phyloP scores from a whole-genome alignment of 2,113 vertebrate genomes.

The Cheilinus undulatus region DNA sequence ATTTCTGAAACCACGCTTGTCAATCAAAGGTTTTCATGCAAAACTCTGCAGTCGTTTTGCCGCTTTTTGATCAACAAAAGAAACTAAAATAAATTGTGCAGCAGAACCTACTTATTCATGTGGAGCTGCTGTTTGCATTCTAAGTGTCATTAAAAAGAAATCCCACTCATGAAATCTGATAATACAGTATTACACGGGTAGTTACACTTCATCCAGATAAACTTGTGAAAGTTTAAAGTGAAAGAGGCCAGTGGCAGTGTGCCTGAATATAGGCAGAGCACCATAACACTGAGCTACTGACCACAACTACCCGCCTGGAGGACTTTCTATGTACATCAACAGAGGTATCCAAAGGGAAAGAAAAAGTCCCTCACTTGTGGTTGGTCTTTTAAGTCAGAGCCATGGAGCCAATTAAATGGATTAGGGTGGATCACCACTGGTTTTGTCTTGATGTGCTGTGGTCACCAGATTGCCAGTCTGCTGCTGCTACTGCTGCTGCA shows the following conservation, averaged over 20 bases:
- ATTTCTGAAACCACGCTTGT: no score
- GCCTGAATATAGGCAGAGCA: constrained; percentile 35
- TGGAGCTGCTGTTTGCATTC: neutral
- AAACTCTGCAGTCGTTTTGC: no score
- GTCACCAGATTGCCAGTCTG: constrained; percentile 67
- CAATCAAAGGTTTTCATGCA: no score
- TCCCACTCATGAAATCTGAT: constrained; percentile 31
- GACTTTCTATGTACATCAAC: constrained; percentile 49
- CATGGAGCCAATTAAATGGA: constrained; percentile 64
- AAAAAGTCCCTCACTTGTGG: constrained; percentile 52
- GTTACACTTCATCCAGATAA: constrained; percentile 44
- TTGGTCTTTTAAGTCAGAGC: constrained; percentile 64
- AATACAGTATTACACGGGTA: constrained; percentile 24
- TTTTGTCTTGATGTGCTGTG: constrained; percentile 72
- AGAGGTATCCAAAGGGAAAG: constrained; percentile 47
- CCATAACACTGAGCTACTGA: constrained; percentile 50
- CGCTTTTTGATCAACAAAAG: neutral
- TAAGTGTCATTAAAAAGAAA: neutral
- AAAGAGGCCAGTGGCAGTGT: constrained; percentile 19
- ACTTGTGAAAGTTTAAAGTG: constrained; percentile 53
- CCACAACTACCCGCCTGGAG: constrained; percentile 52
- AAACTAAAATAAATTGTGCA: neutral
- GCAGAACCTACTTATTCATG: neutral
- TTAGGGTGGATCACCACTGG: constrained; percentile 65
- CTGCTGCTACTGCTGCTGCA: constrained; percentile 14